phyloP scores from a whole-genome alignment of 1,140 invertebrate genomes.

The Ips typographus region DNA sequence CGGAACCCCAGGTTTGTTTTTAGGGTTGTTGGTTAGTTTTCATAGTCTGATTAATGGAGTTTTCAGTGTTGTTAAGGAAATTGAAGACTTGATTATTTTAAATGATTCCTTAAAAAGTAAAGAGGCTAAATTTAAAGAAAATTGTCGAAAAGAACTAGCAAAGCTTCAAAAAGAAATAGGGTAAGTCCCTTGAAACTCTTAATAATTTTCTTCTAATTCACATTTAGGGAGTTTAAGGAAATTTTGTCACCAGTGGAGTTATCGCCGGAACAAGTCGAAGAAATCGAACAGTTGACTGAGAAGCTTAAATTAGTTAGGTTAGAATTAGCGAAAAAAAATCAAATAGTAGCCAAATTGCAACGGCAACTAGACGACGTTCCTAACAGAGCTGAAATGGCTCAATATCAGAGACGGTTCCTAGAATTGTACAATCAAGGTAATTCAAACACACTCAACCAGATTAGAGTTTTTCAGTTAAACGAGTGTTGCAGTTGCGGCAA shows the following conservation, averaged over 20 bases:
- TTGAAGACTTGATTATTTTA: constrained; percentile 66
- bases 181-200: constrained; percentile 47
- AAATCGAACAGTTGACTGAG: constrained; percentile 62
- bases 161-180: constrained; percentile 61
- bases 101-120: constrained; percentile 74
- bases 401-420: constrained; percentile 93
- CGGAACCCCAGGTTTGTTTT: constrained; percentile 55
- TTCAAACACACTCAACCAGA: neutral
- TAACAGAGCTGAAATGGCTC: constrained; percentile 85
- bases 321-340: constrained; percentile 77
- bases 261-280: constrained; percentile 51
- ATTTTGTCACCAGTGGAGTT: constrained; percentile 52
- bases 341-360: constrained; percentile 75
- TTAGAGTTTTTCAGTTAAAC: neutral
- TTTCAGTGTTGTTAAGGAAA: constrained; percentile 60
- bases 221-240: constrained; percentile 55
- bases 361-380: constrained; percentile 89
- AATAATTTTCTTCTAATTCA: neutral
- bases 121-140: constrained; percentile 73
- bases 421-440: constrained; percentile 95
- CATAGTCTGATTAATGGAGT: too few relatives aligned
- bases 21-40: constrained; percentile 4
- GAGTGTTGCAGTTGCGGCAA: constrained; percentile 77
- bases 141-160: constrained; percentile 68
- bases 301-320: constrained; percentile 60